phyloP scores from a whole-genome alignment of 2,797 vertebrate species.

The Spizella passerina region DNA sequence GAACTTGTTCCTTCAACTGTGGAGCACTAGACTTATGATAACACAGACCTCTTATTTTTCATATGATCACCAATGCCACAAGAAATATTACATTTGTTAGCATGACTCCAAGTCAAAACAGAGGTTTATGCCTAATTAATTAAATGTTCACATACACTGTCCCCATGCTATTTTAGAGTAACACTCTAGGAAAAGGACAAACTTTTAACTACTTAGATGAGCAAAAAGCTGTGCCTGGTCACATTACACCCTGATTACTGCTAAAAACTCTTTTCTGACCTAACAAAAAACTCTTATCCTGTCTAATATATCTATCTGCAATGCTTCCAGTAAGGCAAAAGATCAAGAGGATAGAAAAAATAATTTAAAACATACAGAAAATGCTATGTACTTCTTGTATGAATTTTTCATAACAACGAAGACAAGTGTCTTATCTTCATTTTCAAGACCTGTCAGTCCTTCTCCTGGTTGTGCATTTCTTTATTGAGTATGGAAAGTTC shows the following conservation, averaged over 20 bases:
- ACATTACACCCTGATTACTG: neutral
- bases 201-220: neutral
- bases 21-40: neutral
- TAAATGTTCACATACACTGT: neutral
- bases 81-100: neutral
- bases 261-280: neutral
- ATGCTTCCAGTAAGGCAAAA: neutral
- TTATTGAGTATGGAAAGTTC: neutral
- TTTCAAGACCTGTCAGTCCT: neutral
- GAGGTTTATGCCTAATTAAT: neutral
- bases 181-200: neutral
- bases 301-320: neutral
- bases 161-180: neutral
- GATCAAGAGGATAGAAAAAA: neutral
- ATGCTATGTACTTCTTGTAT: neutral
- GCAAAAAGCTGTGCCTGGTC: neutral
- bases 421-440: neutral
- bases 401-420: neutral
- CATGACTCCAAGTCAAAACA: neutral
- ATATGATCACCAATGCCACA: neutral
- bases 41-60: neutral
- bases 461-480: neutral
- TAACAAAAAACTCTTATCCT: neutral
- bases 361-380: neutral
- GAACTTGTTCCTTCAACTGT: neutral